These are phyloP conservation scores for Athetis lepigone DNA, from an alignment of 2,888 invertebrate genomes.

Conservation along the genomic window DNA sequence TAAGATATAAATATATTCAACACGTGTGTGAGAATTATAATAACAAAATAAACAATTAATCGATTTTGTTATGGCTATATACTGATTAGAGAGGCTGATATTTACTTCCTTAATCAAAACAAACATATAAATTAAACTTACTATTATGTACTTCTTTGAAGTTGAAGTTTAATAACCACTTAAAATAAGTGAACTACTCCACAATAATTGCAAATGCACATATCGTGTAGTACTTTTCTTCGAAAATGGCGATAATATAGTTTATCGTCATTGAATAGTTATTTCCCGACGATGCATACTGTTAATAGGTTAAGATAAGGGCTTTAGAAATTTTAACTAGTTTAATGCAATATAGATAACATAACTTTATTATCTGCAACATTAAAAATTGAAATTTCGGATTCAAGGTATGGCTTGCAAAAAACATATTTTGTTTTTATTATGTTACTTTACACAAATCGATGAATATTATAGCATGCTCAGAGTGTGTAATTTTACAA, in stretches of 20 bases:
- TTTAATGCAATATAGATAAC: conserved; percentile 1
- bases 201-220: conserved; percentile 1
- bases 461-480: no score
- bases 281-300: conserved; percentile 13
- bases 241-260: conserved; percentile 17
- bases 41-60: conserved; percentile 1
- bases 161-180: conserved; percentile 8
- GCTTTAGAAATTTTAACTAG: conserved; percentile 9
- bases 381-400: no score
- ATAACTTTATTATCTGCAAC: conserved; percentile 4
- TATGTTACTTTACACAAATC: no score
- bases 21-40: background rate
- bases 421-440: no score
- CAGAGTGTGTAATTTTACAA: no score
- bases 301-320: conserved; percentile 42
- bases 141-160: conserved; percentile 13
- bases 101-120: conserved; percentile 8
- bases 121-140: conserved; percentile 9
- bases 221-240: background rate
- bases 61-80: conserved; percentile 18
- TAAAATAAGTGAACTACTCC: conserved; percentile 2
- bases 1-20: background rate
- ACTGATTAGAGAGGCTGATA: background rate
- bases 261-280: background rate
- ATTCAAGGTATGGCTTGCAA: no score